Percentiles rank a stretch among this genome's conserved stretches.
Conservation (phyloP, 2,888 invertebrate species). For the Limnephilus lunatus region DNA sequence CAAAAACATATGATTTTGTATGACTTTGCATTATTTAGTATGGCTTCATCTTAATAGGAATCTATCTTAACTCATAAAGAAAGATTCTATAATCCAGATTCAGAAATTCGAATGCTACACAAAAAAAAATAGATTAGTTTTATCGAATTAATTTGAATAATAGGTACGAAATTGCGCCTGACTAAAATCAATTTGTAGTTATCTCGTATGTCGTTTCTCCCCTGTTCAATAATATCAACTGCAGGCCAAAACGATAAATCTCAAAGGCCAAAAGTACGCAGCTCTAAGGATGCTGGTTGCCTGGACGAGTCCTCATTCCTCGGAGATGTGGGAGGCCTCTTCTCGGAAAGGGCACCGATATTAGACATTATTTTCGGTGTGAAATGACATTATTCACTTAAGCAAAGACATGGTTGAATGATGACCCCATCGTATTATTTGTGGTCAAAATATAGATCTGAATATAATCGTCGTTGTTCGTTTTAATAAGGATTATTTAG, state of each 20-base stretch:
- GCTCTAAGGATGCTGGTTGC: conserved; percentile 30
- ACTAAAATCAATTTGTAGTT: neutral
- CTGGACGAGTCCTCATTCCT: neutral
- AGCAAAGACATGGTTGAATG: conserved; percentile 22
- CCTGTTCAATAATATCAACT: conserved; percentile 40
- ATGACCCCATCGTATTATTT: conserved; percentile 23
- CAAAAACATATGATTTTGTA: too few species aligned
- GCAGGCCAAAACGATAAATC: conserved; percentile 47
- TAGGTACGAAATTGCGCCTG: neutral
- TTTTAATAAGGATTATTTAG: neutral
- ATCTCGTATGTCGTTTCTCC: neutral
- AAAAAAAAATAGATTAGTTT: too few species aligned
- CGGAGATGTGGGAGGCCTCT: conserved; percentile 45
- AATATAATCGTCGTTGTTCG: neutral
- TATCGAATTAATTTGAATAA: neutral
- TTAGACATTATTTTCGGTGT: conserved; percentile 42
- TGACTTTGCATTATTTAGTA: too few species aligned
- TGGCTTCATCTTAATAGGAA: too few species aligned
- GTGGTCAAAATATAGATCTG: conserved; percentile 30
- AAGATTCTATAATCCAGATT: too few species aligned
- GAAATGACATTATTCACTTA: conserved; percentile 48
- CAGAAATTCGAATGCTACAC: too few species aligned
- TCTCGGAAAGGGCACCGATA: conserved; percentile 39
- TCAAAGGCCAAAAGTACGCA: conserved; percentile 23
- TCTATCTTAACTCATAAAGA: too few species aligned